phyloP scores from a whole-genome alignment of 2,113 vertebrate species.

The Aplodontia rufa region DNA sequence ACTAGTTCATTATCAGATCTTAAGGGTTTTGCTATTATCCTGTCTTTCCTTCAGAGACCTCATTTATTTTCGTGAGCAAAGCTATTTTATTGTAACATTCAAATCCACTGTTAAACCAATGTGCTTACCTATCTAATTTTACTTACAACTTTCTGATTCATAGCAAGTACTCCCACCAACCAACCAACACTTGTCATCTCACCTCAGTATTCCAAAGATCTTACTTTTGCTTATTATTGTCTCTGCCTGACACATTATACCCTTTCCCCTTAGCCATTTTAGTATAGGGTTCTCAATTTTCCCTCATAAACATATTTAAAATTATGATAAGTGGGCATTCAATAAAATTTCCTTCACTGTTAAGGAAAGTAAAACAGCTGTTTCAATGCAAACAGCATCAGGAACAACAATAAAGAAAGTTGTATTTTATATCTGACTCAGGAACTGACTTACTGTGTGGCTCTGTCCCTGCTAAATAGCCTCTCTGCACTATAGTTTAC shows the following conservation, averaged over 20 bases:
- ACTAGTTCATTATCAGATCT: not conserved
- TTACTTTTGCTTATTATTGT: not conserved
- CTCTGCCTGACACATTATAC: not conserved
- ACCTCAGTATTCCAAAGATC: not conserved
- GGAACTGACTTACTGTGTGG: not conserved
- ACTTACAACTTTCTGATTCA: not conserved
- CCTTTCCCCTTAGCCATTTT: not conserved
- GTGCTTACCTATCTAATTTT: not conserved
- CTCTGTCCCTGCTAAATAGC: not conserved
- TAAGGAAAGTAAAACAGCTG: not conserved
- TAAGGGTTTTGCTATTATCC: not conserved
- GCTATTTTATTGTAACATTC: not conserved
- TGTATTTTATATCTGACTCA: not conserved
- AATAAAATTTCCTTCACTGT: not conserved
- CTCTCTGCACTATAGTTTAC: not conserved
- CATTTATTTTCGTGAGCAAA: constrained; percentile 6
- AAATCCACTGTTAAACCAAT: not conserved
- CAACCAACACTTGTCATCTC: not conserved
- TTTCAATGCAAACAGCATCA: not conserved
- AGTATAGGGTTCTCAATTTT: not conserved
- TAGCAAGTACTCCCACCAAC: not conserved
- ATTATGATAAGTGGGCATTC: not conserved
- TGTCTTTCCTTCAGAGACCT: not conserved
- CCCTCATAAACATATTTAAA: not conserved
- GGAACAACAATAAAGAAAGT: not conserved